Base-by-base conservation (phyloP, 2,888 invertebrate species). In the Aspidapion aeneum region DNA sequence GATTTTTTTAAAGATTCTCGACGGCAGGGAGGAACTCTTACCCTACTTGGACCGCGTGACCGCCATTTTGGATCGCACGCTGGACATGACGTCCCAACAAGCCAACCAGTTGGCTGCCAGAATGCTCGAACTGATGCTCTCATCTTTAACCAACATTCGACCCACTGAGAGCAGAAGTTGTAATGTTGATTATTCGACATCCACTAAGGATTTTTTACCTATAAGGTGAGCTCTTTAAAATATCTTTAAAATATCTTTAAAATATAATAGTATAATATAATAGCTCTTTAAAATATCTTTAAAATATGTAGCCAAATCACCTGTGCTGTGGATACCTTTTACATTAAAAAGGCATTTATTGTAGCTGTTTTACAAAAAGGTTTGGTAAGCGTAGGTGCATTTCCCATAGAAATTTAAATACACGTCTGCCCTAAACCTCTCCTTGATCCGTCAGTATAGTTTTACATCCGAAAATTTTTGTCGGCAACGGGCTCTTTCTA, bases 141-240 rank as follows among this genome's bases (percentile, higher is more conserved):
- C 79, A 68, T 82, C 87, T 60, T 73, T 94, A 21, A 87, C 89
- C 0, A 82, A 81, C 19, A 82, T 88, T 1, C 84, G 85, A 67
- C 83, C 90, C 12, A 80, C 82, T 52, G 87, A 90, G 74, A 85
- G 85, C 80, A 80, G 84, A 70, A 88, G 88, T 74, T 82, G 84
- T 0, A 78, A 84, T 0, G 79, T 82, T 18, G 84, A 87, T 66
- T 88, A 87, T 71, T 86, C 86, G 18, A 81, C 82, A 50, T 87
- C 88, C 0, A 82, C 90, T 0, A 82, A 86, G 63, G 87, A 90
- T 63, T 89, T 88, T 81, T 81, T 93, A 55, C 87, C 91, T 9
- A 83, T 93, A 60, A 83, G 78, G 86, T 86, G 73, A 72, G 18
- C 51, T 61, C 16, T 9, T 20, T 49, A 20, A n/a, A 18, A 16